Evolutionary conservation across 2,113 vertebrate genomes (phyloP).

Genomic region (Leucosticte australis): DNA sequence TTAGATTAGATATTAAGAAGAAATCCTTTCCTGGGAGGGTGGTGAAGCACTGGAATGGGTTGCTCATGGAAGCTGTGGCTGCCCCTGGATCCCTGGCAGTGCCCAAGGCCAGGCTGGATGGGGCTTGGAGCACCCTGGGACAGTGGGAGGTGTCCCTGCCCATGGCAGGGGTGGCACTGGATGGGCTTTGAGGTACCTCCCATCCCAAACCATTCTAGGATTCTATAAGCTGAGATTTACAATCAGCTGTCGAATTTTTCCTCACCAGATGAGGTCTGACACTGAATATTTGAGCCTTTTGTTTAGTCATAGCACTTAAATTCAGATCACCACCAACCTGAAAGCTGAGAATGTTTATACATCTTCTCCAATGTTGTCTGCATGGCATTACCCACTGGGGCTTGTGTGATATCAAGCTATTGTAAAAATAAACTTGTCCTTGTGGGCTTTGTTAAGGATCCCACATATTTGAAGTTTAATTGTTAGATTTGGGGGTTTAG

Average conservation of each 20-base stretch:
- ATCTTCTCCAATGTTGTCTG: neutral
- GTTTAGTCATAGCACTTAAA: neutral
- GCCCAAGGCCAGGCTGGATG: fast-evolving
- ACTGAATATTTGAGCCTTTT: neutral
- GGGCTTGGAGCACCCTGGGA: fast-evolving
- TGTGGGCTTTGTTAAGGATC: neutral
- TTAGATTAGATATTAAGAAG: fast-evolving
- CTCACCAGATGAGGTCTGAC: neutral
- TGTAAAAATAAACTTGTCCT: neutral
- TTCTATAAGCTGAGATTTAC: fast-evolving
- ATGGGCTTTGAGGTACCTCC: fast-evolving
- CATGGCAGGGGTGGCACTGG: neutral
- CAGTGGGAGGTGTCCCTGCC: neutral
- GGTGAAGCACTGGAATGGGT: neutral
- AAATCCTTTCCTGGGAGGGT: neutral
- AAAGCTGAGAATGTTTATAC: neutral
- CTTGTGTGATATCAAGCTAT: neutral
- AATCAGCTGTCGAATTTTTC: neutral
- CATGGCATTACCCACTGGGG: neutral
- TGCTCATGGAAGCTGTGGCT: neutral
- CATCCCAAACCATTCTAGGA: fast-evolving
- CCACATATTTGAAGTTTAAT: neutral
- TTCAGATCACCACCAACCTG: neutral
- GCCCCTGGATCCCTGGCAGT: neutral
- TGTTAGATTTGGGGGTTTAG: neutral